Conservation (phyloP, 2,113 vertebrate genomes). For the Noturus placidus region DNA sequence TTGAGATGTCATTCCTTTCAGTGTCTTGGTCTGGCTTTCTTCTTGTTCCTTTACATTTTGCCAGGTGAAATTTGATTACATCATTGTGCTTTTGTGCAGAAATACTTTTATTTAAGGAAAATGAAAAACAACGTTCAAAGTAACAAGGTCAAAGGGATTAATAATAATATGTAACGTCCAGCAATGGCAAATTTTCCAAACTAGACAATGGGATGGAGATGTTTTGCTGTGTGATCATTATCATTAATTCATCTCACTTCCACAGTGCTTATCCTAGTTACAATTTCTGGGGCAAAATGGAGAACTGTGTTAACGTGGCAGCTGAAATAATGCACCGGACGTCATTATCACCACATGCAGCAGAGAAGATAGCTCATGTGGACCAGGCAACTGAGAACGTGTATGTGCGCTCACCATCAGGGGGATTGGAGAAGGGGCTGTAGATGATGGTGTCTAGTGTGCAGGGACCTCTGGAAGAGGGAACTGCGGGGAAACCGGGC, state of each 20-base stretch:
- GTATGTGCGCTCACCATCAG: slow-evolving; percentile 77
- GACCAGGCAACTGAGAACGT: background rate
- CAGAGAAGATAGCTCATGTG: background rate
- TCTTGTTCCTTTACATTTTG: slow-evolving; percentile 8
- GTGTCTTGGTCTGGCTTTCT: slow-evolving; percentile 16
- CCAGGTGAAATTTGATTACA: slow-evolving; percentile 24
- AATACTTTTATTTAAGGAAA: slow-evolving; percentile 32
- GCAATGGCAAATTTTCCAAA: background rate
- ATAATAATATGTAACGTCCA: background rate
- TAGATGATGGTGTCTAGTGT: slow-evolving; percentile 93
- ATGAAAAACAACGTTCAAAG: background rate
- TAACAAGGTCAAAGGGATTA: slow-evolving; percentile 6
- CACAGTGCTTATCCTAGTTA: background rate
- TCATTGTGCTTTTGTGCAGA: slow-evolving; percentile 10
- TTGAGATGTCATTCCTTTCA: slow-evolving; percentile 28
- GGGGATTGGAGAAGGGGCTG: slow-evolving; percentile 74
- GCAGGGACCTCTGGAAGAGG: slow-evolving; percentile 86
- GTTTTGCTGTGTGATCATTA: background rate
- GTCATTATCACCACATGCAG: background rate
- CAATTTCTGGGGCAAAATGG: background rate
- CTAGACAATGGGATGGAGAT: background rate
- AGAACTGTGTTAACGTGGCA: background rate
- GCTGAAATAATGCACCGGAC: background rate
- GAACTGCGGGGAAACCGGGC: slow-evolving; percentile 89
- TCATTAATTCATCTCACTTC: background rate